These are phyloP conservation scores for Epizoanthus fatuus DNA, from an alignment of 92 coral and sea anemone genomes.

Conservation along the genomic window DNA sequence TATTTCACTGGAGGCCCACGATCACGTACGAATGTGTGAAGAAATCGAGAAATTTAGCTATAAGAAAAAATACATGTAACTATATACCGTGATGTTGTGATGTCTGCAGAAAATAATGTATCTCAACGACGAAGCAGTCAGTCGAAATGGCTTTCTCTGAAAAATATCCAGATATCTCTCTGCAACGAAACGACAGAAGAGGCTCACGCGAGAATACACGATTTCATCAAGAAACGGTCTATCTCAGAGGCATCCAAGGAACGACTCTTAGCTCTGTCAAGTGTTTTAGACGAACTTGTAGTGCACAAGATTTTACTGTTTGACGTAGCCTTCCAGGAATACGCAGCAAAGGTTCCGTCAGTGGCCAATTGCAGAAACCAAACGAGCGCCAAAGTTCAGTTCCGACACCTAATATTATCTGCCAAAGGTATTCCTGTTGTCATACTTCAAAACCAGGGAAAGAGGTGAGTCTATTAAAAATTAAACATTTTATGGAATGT, in stretches of 20 bases:
- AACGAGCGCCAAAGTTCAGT: no score
- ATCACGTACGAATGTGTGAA: not conserved
- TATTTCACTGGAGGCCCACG: not conserved
- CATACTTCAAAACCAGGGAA: no score
- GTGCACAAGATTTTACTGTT: slow-evolving; percentile 11
- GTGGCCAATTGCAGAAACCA: not conserved
- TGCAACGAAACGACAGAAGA: not conserved
- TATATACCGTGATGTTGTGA: not conserved
- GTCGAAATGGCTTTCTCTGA: not conserved
- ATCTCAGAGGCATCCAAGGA: slow-evolving; percentile 9
- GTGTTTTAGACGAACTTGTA: slow-evolving; percentile 15
- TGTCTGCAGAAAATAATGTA: not conserved
- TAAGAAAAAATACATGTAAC: no score
- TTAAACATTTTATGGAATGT: no score
- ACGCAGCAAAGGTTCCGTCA: slow-evolving; percentile 15
- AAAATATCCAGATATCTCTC: not conserved
- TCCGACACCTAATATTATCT: no score
- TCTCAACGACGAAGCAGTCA: not conserved
- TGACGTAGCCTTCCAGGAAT: slow-evolving; percentile 14
- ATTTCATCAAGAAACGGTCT: not conserved
- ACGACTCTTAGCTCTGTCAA: slow-evolving; percentile 9
- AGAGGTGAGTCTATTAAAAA: no score
- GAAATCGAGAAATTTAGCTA: not conserved
- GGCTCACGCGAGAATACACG: not conserved
- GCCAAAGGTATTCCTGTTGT: no score